Conservation (phyloP, 2,113 vertebrate species). For the Nannospalax galili region DNA sequence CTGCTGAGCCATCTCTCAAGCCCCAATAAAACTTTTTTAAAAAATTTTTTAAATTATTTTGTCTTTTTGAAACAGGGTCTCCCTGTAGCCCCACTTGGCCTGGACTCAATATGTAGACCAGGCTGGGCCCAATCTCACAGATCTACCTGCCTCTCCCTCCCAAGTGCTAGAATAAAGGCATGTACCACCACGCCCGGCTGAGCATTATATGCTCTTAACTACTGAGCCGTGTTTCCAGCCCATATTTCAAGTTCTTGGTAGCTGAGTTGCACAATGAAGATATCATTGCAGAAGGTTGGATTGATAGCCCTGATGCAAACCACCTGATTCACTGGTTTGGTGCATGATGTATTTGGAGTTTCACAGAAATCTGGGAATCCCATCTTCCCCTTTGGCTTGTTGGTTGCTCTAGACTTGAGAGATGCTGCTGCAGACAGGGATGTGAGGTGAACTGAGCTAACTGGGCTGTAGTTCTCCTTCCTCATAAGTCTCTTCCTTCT, state of each 20-base stretch:
- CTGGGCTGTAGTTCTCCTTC: not conserved
- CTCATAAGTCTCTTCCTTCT: not conserved
- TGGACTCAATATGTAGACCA: no score
- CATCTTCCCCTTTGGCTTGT: not conserved
- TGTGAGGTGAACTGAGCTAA: not conserved
- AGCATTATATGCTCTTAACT: no score
- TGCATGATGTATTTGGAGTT: not conserved
- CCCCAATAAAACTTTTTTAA: no score
- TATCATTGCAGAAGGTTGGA: not conserved
- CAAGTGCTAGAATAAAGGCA: no score
- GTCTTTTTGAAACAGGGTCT: no score
- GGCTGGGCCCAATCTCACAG: no score
- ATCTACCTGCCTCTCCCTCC: no score
- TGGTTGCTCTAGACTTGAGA: not conserved
- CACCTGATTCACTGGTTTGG: not conserved
- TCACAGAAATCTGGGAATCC: not conserved
- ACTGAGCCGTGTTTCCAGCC: no score
- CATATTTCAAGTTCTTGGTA: not conserved
- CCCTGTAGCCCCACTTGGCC: no score
- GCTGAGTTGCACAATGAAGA: not conserved
- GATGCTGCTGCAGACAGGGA: not conserved
- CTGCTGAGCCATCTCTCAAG: no score
- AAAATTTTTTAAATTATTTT: no score
- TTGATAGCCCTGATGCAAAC: not conserved
- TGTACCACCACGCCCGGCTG: no score